Evolutionary conservation across 2,797 vertebrate species (phyloP).

Genomic region (Peromyscus eremicus): DNA sequence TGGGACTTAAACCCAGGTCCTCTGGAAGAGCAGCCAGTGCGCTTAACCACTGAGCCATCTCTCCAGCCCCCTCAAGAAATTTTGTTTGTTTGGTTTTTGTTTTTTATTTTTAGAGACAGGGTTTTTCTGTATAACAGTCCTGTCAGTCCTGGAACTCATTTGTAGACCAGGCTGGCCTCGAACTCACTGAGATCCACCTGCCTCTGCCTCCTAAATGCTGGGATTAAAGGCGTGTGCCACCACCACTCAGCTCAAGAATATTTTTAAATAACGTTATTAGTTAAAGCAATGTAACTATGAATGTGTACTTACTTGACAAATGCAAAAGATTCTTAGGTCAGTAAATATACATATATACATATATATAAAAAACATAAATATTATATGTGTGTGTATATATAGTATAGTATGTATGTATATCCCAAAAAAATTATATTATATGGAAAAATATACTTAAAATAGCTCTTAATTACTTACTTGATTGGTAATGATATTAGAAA

Average conservation of each 20-base stretch:
- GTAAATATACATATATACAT: background rate
- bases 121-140: too few relatives aligned
- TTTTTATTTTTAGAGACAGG: too few relatives aligned
- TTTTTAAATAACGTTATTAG: constrained; percentile 8
- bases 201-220: too few relatives aligned
- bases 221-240: too few relatives aligned
- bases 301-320: background rate
- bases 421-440: constrained; percentile 32
- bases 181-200: too few relatives aligned
- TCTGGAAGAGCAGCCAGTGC: background rate
- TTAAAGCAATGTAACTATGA: background rate
- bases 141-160: too few relatives aligned
- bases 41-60: background rate
- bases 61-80: background rate
- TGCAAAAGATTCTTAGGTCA: background rate
- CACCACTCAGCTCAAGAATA: background rate
- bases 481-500: background rate
- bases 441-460: background rate
- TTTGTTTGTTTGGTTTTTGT: too few relatives aligned
- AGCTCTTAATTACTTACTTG: background rate
- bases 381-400: background rate
- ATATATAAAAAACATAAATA: too few relatives aligned
- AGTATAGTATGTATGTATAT: background rate
- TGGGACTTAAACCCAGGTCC: background rate
- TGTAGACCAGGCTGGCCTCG: too few relatives aligned